A percentile compares a stretch with the other conserved stretches of the same genome.
These are phyloP conservation scores for Atrichornis clamosus DNA, from an alignment of 2,113 vertebrate genomes.

Conservation along the genomic window DNA sequence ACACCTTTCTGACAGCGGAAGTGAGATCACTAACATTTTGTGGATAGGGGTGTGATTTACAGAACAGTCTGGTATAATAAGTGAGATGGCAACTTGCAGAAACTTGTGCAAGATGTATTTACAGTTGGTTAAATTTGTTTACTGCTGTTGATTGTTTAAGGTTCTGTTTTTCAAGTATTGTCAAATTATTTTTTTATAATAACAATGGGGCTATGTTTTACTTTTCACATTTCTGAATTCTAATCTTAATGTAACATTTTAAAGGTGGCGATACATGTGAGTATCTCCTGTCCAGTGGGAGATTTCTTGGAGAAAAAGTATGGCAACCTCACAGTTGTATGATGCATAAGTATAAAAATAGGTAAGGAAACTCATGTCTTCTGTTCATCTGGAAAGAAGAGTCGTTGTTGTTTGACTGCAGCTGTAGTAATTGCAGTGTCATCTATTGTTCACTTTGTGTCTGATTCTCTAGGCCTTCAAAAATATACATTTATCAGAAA, in stretches of 20 bases:
- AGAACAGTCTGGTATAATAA: not conserved
- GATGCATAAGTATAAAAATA: slow-evolving; percentile 97
- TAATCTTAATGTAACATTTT: not conserved
- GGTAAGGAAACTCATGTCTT: slow-evolving; percentile 70
- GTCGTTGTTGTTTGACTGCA: not conserved
- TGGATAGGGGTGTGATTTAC: not conserved
- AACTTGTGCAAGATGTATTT: not conserved
- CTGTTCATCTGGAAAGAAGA: not conserved
- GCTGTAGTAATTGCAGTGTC: not conserved
- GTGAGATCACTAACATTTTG: not conserved
- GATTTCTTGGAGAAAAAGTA: slow-evolving; percentile 91
- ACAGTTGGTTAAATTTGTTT: not conserved
- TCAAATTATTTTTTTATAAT: not conserved
- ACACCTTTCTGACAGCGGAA: not conserved
- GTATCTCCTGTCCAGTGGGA: slow-evolving; percentile 92
- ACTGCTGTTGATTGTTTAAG: not conserved
- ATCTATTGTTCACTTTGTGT: not conserved
- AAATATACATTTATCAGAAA: not conserved
- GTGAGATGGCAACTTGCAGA: not conserved
- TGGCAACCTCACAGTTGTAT: slow-evolving; percentile 99
- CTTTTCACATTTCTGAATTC: not conserved
- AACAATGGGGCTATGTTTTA: not conserved
- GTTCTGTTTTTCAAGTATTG: not conserved
- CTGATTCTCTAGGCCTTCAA: not conserved
- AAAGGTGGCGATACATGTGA: slow-evolving; percentile 91